Percentiles rank a stretch among this genome's conserved stretches.
These are phyloP conservation scores for Notospermus geniculatus DNA, from an alignment of 1,140 invertebrate genomes.

Conservation along the genomic window DNA sequence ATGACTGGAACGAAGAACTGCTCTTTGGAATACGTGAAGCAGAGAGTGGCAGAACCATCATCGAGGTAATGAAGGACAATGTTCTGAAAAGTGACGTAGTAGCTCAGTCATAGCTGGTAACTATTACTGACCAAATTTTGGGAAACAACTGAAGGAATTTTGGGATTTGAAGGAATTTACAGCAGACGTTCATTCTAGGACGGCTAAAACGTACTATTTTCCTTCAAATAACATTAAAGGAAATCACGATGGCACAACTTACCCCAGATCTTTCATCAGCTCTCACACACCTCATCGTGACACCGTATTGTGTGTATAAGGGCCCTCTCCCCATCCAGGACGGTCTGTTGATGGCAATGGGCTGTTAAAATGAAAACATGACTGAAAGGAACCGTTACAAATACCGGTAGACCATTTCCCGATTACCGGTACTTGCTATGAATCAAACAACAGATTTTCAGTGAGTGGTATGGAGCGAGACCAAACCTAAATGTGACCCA, in stretches of 20 bases:
- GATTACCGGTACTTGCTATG: too few relatives aligned
- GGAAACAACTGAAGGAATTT: too few relatives aligned
- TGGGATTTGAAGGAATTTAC: too few relatives aligned
- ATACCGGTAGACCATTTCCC: too few relatives aligned
- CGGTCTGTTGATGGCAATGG: not conserved
- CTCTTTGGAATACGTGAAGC: constrained; percentile 75
- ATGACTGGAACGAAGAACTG: constrained; percentile 84
- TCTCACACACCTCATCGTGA: constrained; percentile 77
- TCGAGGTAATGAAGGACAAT: constrained; percentile 88
- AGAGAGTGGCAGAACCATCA: constrained; percentile 79
- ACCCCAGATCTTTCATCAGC: constrained; percentile 75
- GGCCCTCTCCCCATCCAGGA: constrained; percentile 65
- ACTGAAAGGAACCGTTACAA: not conserved
- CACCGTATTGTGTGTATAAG: constrained; percentile 81
- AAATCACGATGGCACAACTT: constrained; percentile 45
- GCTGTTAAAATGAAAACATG: constrained; percentile 6
- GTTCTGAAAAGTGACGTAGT: constrained; percentile 69
- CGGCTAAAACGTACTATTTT: too few relatives aligned
- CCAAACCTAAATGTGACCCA: too few relatives aligned
- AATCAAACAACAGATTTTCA: too few relatives aligned
- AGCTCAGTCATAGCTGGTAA: too few relatives aligned
- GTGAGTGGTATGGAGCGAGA: too few relatives aligned
- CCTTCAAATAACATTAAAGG: constrained; percentile 16
- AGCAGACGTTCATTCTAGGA: too few relatives aligned
- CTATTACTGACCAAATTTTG: too few relatives aligned